These are phyloP conservation scores for Octodon degus DNA, from an alignment of 2,113 vertebrate genomes.

Conservation along the genomic window DNA sequence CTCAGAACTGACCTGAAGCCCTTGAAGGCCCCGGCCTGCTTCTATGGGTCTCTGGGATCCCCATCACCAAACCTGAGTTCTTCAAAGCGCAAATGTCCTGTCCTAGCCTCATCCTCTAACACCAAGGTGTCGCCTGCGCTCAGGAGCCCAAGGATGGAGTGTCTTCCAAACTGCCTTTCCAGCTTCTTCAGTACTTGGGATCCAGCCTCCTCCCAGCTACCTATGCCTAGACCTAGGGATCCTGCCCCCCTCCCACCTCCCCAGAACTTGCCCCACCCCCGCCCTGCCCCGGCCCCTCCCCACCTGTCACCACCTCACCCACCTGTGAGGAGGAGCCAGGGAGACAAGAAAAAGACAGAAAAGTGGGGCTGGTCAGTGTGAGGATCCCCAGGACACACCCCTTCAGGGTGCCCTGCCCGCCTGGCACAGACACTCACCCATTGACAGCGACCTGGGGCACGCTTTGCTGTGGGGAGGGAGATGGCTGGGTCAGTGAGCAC, in stretches of 20 bases:
- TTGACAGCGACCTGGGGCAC: conserved; percentile 82
- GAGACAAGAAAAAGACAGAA: conserved; percentile 4
- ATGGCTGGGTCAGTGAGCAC: conserved; percentile 49
- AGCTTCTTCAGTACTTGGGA: background rate
- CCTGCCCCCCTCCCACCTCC: background rate
- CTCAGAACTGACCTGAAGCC: background rate
- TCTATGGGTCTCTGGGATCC: background rate
- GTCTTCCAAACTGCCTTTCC: background rate
- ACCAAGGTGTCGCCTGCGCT: background rate
- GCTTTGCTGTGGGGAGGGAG: conserved; percentile 71
- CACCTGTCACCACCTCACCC: conserved; percentile 75
- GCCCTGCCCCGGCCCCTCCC: background rate
- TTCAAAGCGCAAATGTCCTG: background rate
- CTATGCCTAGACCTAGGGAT: background rate
- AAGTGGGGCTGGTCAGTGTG: conserved; percentile 8
- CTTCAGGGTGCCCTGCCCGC: background rate
- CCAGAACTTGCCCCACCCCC: background rate
- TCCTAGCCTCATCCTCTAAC: background rate
- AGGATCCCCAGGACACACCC: background rate
- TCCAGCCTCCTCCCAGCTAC: background rate
- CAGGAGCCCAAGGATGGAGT: background rate
- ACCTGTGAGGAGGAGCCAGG: conserved; percentile 62
- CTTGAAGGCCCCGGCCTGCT: background rate
- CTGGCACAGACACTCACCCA: conserved; percentile 74
- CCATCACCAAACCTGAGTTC: background rate